These are phyloP conservation scores for Scaptodrosophila lebanonensis DNA, from an alignment of 1,140 invertebrate species.

Conservation along the genomic window DNA sequence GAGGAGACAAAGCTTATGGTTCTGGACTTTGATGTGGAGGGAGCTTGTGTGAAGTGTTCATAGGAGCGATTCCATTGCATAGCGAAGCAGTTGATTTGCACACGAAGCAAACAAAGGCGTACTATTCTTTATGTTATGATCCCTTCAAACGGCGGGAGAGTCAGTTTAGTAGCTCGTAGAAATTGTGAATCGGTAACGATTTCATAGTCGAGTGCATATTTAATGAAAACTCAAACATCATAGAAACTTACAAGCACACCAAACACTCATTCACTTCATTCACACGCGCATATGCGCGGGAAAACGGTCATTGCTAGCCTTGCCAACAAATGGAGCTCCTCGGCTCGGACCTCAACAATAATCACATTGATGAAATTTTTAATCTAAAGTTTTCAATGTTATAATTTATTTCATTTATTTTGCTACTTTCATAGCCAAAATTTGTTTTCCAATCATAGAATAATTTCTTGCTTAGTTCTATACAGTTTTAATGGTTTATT, in stretches of 20 bases:
- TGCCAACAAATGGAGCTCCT: constrained; percentile 62
- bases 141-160: constrained; percentile 12
- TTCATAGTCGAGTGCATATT: constrained; percentile 10
- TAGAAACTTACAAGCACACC: constrained; percentile 12
- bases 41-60: constrained; percentile 80
- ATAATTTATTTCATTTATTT: constrained; percentile 53
- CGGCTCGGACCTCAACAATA: no score
- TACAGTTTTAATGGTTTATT: constrained; percentile 51
- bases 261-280: constrained; percentile 19
- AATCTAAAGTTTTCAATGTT: constrained; percentile 30
- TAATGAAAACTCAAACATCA: constrained; percentile 15
- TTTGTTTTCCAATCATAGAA: constrained; percentile 67
- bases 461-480: constrained; percentile 62
- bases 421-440: constrained; percentile 71
- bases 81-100: constrained; percentile 18
- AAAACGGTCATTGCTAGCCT: constrained; percentile 58
- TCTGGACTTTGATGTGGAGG: constrained; percentile 95
- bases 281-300: constrained; percentile 14
- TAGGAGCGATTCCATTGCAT: constrained; percentile 46
- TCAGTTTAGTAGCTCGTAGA: neutral
- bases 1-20: constrained; percentile 99
- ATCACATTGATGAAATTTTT: no score
- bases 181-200: constrained; percentile 6
- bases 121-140: constrained; percentile 25
- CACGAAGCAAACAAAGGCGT: constrained; percentile 9